Evolutionary conservation across 2,797 vertebrate species (phyloP).

Genomic region (Masticophis lateralis): DNA sequence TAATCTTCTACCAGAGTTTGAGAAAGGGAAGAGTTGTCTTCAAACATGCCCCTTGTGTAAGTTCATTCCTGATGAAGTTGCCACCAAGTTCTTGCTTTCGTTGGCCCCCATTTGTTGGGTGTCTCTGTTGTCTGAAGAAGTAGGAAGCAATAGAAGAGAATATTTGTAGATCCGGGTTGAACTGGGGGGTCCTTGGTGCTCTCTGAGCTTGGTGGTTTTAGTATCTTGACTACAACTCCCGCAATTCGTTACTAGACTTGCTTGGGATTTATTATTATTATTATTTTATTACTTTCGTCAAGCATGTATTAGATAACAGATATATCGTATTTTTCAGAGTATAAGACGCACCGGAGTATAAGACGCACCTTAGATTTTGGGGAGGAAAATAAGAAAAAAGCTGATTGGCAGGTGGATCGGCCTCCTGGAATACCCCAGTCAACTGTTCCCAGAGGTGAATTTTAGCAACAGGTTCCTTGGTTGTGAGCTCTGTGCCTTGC

Average conservation of each 20-base stretch:
- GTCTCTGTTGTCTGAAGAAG: not conserved
- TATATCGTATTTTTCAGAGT: no score
- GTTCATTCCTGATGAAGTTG: not conserved
- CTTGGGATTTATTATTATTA: not conserved
- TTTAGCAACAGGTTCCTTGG: no score
- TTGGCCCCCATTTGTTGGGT: not conserved
- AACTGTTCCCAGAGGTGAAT: no score
- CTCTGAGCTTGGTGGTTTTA: not conserved
- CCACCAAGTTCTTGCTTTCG: not conserved
- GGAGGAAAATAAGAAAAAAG: no score
- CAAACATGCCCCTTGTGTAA: not conserved
- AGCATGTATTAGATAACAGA: no score
- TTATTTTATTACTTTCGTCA: no score
- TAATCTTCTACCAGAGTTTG: not conserved
- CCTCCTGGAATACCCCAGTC: no score
- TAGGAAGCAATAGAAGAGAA: not conserved
- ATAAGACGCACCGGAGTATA: no score
- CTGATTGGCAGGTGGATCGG: no score
- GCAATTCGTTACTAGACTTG: not conserved
- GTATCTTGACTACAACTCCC: not conserved
- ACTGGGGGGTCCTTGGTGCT: not conserved
- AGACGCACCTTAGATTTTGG: no score
- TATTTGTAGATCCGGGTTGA: not conserved
- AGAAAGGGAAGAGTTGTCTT: not conserved
- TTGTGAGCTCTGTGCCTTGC: no score